Percentiles rank a stretch among this genome's conserved stretches.
Conservation (phyloP, 2,888 invertebrate species). For the Prosapia bicincta region DNA sequence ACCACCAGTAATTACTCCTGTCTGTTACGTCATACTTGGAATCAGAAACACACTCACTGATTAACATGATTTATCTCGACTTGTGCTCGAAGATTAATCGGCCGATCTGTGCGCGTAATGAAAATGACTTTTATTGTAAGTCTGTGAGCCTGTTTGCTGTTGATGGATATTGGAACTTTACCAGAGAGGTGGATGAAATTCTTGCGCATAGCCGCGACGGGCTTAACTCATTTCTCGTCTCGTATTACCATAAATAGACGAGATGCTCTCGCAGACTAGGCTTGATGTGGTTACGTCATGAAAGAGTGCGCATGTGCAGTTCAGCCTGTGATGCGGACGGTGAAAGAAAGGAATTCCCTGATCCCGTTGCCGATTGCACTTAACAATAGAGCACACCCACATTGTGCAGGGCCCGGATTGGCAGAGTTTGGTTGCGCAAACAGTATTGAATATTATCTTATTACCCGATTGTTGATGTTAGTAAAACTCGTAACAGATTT, state of each 20-base stretch:
- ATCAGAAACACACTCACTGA: not conserved
- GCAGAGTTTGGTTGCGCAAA: not conserved
- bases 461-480: too few species aligned
- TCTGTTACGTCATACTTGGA: not conserved
- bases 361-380: not conserved
- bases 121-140: not conserved
- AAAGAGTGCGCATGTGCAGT: not conserved
- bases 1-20: not conserved
- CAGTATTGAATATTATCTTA: too few species aligned
- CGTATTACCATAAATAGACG: not conserved
- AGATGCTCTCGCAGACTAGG: not conserved
- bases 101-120: not conserved
- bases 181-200: not conserved
- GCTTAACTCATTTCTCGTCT: not conserved
- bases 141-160: not conserved
- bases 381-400: not conserved
- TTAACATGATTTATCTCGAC: not conserved
- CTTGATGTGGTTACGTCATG: not conserved
- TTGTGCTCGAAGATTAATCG: not conserved
- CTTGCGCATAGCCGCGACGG: not conserved
- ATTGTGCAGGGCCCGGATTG: not conserved
- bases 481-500: too few species aligned
- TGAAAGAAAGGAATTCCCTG: not conserved
- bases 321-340: not conserved
- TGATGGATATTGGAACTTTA: constrained; percentile 1